Evolutionary conservation across 2,797 vertebrate genomes (phyloP), one percentile per base, ranked within the genome.

Genomic region (Mormyrus hasselquistii): DNA sequence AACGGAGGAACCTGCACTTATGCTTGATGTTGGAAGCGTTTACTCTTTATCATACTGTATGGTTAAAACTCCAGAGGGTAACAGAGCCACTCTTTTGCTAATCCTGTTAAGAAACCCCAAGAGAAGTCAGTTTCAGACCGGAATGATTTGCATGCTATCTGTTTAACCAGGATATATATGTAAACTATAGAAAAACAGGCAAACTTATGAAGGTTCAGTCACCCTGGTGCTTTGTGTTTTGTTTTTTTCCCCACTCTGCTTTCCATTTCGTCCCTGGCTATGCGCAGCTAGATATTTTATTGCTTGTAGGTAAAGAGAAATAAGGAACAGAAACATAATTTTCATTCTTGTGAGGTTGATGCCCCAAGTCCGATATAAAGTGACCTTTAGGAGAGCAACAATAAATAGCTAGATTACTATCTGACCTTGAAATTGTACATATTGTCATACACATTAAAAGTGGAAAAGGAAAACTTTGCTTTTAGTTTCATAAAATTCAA

Each of bases 21-120:
- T 84, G n/a, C 1, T 47, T 84, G n/a, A 6, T 52, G 82, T 84
- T 52, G 49, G 82, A 84, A 52, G 47, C 5, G 2, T 47, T n/a
- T 79, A n/a, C 73, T 44, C 7, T 29, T 29, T 12, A 52, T 84
- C n/a, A 84, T 29, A 34, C 29, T 34, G 29, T 34, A 29, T 49
- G 82, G n/a, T 84, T 50, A 84, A 22, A 84, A 50, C 47, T 84
- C 82, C 82, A 22, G 47, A 84, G 44, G 82, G 44, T 84, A 84
- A 84, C 3, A 52, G 49, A 84, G 49, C n/a, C n/a, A 14, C 22
- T 12, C 3, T 84, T 22, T 14, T 84, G 19, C 8, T 84, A 84
- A 84, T 84, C 82, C 41, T 84, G 82, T 84, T 84, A 49, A 84
- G 44, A 2, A 29, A 22, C 82, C 47, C 44, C 25, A 25, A 84